Conservation (phyloP, 2,797 vertebrate genomes). For the Loriculus beryllinus region DNA sequence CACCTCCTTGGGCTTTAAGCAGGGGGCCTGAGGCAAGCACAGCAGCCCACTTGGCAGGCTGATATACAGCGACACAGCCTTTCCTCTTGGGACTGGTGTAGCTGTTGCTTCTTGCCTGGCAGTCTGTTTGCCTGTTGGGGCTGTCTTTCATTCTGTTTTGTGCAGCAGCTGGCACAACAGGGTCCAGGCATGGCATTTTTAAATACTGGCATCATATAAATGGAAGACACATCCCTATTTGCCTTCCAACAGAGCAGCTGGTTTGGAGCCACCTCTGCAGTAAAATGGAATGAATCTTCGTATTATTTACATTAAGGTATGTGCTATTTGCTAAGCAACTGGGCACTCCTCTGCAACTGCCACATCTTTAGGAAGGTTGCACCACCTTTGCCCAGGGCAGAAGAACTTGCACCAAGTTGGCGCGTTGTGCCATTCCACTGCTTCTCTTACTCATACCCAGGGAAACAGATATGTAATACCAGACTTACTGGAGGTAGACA, state of each 20-base stretch:
- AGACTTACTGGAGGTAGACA: background rate
- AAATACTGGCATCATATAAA: background rate
- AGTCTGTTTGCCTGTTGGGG: background rate
- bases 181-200: background rate
- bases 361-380: background rate
- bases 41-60: background rate
- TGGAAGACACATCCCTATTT: background rate
- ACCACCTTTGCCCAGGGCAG: background rate
- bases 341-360: background rate
- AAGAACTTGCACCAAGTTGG: background rate
- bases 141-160: background rate
- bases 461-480: background rate
- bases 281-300: background rate
- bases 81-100: rapidly evolving
- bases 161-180: background rate
- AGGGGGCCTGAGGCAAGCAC: background rate
- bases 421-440: background rate
- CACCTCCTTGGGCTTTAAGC: background rate
- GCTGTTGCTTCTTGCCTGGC: background rate
- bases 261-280: background rate
- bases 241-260: background rate
- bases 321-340: background rate
- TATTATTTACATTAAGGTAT: rapidly evolving
- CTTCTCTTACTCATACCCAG: background rate
- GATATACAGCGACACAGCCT: background rate